Percentiles rank a stretch among this genome's conserved stretches.
phyloP scores from a whole-genome alignment of 2,888 invertebrate genomes.

The Agonopterix heracliana region DNA sequence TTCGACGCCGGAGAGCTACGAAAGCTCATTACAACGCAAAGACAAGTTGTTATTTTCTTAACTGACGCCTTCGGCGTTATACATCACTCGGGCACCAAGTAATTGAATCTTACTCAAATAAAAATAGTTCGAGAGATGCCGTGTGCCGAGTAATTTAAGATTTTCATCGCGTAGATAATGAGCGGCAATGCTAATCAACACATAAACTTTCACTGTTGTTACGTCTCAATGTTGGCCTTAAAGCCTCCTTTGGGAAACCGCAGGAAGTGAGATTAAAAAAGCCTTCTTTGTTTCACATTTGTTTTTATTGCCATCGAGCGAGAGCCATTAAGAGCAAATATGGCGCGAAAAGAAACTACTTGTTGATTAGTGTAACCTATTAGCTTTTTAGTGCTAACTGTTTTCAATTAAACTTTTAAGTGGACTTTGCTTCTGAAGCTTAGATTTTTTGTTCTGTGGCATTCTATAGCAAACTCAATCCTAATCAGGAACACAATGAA shows the following conservation, averaged over 20 bases:
- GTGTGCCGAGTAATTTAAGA: slow-evolving; percentile 64
- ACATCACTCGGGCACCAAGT: slow-evolving; percentile 46
- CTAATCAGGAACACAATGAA: too few relatives aligned
- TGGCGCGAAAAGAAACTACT: slow-evolving; percentile 22
- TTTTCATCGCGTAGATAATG: slow-evolving; percentile 65
- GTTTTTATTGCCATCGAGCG: slow-evolving; percentile 31
- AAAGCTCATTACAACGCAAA: slow-evolving; percentile 35
- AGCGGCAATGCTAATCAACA: slow-evolving; percentile 57
- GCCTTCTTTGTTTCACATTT: slow-evolving; percentile 25
- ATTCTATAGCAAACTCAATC: too few relatives aligned
- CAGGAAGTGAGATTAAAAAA: slow-evolving; percentile 54
- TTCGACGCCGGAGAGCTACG: slow-evolving; percentile 1
- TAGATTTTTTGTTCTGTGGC: too few relatives aligned
- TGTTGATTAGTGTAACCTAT: slow-evolving; percentile 8
- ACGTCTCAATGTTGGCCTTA: slow-evolving; percentile 52
- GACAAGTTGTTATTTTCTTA: slow-evolving; percentile 42
- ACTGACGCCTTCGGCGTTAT: slow-evolving; percentile 37
- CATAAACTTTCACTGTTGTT: slow-evolving; percentile 66
- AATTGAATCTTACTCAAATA: slow-evolving; percentile 67
- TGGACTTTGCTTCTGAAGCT: too few relatives aligned
- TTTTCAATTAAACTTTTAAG: too few relatives aligned
- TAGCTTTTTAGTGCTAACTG: neutral
- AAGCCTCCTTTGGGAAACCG: slow-evolving; percentile 61
- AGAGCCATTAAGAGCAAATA: slow-evolving; percentile 21
- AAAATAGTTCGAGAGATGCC: slow-evolving; percentile 51